A percentile compares a stretch with the other conserved stretches of the same genome.
Conservation (phyloP, 2,113 vertebrate species). For the Boleophthalmus pectinirostris region DNA sequence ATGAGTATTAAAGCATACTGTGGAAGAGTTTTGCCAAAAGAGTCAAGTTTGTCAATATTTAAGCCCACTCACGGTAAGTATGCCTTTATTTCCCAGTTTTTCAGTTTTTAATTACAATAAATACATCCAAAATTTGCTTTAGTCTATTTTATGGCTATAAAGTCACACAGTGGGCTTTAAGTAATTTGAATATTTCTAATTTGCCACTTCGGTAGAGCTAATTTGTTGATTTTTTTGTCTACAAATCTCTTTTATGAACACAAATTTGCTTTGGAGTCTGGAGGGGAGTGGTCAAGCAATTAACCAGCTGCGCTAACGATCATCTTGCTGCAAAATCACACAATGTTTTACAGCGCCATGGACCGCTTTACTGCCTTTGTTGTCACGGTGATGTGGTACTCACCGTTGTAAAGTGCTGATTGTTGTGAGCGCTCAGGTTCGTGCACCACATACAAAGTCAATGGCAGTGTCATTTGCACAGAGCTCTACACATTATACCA, state of each 20-base stretch:
- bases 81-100: too few species aligned
- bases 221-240: background rate
- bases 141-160: too few species aligned
- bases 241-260: background rate
- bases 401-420: constrained; percentile 67
- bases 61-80: background rate
- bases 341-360: constrained; percentile 66
- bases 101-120: background rate
- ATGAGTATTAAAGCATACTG: too few species aligned
- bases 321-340: constrained; percentile 63
- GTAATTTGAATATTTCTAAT: background rate
- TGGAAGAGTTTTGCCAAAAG: too few species aligned
- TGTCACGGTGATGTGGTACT: constrained; percentile 69
- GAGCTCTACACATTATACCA: constrained; percentile 17
- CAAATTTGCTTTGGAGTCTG: constrained; percentile 23
- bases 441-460: constrained; percentile 19
- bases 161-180: background rate
- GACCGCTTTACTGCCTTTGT: constrained; percentile 73
- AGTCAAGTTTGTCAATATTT: too few species aligned
- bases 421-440: constrained; percentile 60
- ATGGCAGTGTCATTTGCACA: constrained; percentile 12
- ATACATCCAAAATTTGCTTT: background rate
- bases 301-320: constrained; percentile 74
- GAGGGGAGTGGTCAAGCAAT: constrained; percentile 61
- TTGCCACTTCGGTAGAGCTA: background rate